Evolutionary conservation across 2,113 vertebrate genomes (phyloP).

Genomic region (Sinocyclocheilus anshuiensis): DNA sequence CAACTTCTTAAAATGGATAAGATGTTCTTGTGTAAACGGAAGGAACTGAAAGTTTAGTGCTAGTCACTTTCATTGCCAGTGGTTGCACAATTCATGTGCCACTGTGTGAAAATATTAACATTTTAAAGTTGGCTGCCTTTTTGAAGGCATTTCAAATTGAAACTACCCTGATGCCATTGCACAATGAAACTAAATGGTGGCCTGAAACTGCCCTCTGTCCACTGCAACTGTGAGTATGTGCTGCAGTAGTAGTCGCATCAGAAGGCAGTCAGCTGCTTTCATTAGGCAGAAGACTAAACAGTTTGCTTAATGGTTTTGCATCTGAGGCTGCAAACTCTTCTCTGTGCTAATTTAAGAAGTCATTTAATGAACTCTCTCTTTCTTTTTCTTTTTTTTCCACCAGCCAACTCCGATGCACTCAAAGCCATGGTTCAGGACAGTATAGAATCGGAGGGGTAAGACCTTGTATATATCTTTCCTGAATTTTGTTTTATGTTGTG

Average conservation of each 20-base stretch:
- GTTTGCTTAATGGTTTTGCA: background rate
- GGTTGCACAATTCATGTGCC: conserved; percentile 1
- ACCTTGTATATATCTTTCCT: background rate
- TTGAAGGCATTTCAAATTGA: background rate
- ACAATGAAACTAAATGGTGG: background rate
- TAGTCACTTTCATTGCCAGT: background rate
- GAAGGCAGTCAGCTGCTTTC: background rate
- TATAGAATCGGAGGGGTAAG: conserved; percentile 89
- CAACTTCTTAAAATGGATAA: conserved; percentile 5
- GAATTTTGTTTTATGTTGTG: background rate
- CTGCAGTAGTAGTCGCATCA: background rate
- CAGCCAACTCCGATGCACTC: conserved; percentile 92
- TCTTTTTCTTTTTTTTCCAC: conserved; percentile 29
- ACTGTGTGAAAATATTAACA: background rate
- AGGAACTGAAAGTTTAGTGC: background rate
- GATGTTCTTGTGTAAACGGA: background rate
- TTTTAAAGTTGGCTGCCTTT: background rate
- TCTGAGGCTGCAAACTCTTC: background rate
- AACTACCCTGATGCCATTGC: too few species aligned
- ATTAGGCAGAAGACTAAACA: background rate
- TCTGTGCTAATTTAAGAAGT: background rate
- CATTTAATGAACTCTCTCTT: background rate
- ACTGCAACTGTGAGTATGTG: background rate
- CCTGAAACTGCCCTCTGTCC: background rate
- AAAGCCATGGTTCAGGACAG: conserved; percentile 92